Evolutionary conservation across 2,797 vertebrate species (phyloP), one percentile per base, ranked within the genome.

Genomic region (Rallus crepitans): DNA sequence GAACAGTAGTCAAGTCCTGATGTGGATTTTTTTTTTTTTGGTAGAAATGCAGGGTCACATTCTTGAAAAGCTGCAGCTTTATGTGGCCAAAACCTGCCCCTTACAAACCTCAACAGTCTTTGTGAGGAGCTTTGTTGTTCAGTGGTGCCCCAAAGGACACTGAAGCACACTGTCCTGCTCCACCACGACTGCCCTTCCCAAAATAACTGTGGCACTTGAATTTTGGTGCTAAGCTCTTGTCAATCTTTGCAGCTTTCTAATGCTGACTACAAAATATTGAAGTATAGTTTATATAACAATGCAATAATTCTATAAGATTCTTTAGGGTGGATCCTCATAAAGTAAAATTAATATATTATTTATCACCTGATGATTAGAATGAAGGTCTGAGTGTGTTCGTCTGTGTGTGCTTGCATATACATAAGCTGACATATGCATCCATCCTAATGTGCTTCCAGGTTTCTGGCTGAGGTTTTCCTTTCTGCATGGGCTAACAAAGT

Each of bases 371-470:
- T 25, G 7, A 48, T 24, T 21, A 50, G 6, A 15, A 52, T 8
- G 42, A 12, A 75, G 25, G 13, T 10, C n/a, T 15, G 28, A 35
- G 47, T 4, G 7, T 0, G 0, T 20, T 48, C 30, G 2, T 12
- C 28, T 69, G 9, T 42, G 6, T 55, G 28, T 31, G 4, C 4
- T 31, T 87, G 7, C 40, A 28, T 73, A 6, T 9, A 15, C 1
- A 1, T 6, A 21, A 6, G 5, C 65, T 27, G 12, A 25, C 5
- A 6, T 10, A 30, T 5, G 11, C 2, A 8, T 9, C 15, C 5
- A n/a, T 31, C 40, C 64, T 55, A 35, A 50, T 8, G 20, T 52
- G 31, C 6, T 79, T 61, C 33, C 31, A 61, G 4, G 50, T 68
- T 60, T 83, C 12, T 5, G 25, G 3, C 5, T 75, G 37, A 76